phyloP scores from a whole-genome alignment of 1,140 invertebrate genomes.

The Leptinotarsa undecemlineata region DNA sequence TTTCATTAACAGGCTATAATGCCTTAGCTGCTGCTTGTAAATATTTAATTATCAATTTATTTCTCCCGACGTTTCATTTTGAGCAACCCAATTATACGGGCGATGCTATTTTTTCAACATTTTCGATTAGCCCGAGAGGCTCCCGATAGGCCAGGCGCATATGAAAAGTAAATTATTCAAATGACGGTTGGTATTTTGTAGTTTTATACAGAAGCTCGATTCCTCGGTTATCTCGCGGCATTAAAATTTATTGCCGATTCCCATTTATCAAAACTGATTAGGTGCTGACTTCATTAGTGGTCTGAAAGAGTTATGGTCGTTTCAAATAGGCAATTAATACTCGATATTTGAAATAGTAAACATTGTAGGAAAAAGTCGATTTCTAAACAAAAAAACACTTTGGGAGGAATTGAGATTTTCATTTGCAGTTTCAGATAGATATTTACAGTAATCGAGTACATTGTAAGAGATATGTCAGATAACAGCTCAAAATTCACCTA shows the following conservation, averaged over 20 bases:
- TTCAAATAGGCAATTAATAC: neutral
- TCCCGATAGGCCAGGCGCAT: neutral
- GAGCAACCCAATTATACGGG: slow-evolving; percentile 18
- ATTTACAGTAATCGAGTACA: no score
- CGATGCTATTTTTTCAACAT: slow-evolving; percentile 8
- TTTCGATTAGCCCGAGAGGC: slow-evolving; percentile 20
- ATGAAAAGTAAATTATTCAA: slow-evolving; percentile 11
- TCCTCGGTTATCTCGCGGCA: neutral
- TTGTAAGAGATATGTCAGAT: no score
- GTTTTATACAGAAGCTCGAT: neutral
- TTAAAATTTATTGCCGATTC: slow-evolving; percentile 6
- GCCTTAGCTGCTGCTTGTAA: slow-evolving; percentile 18
- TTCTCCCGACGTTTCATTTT: slow-evolving; percentile 22
- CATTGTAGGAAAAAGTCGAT: no score
- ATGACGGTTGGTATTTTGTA: neutral
- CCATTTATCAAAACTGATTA: neutral
- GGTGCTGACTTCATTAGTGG: slow-evolving; percentile 2
- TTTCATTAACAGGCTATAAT: slow-evolving; percentile 21
- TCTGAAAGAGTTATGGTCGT: neutral
- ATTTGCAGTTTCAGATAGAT: no score
- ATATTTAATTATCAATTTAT: slow-evolving; percentile 29
- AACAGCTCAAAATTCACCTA: no score
- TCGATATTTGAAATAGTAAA: neutral
- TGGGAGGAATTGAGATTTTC: no score
- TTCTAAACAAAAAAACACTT: no score